Evolutionary conservation across 2,888 invertebrate genomes (phyloP).

Genomic region (Eumerus sabulonum): DNA sequence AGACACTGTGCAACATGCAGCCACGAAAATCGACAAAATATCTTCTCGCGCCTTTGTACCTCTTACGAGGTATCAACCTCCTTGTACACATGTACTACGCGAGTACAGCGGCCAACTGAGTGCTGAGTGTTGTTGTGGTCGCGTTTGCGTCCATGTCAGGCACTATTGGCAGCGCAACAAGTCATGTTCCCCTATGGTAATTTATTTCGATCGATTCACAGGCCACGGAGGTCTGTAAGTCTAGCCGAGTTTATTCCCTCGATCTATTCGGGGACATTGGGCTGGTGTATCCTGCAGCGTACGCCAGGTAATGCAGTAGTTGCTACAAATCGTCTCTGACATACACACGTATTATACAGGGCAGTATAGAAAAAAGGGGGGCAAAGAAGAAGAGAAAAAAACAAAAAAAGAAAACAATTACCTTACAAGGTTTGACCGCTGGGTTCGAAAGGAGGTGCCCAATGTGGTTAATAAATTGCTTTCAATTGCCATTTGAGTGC

Average conservation of each 20-base stretch:
- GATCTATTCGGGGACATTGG: constrained; percentile 38
- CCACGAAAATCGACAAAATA: constrained; percentile 44
- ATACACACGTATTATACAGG: constrained; percentile 11
- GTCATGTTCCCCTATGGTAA: constrained; percentile 62
- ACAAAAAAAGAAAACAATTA: neutral
- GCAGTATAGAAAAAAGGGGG: no score
- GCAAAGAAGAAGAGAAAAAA: no score
- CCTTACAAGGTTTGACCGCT: constrained; percentile 27
- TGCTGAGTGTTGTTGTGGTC: constrained; percentile 49
- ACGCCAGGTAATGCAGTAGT: constrained; percentile 60
- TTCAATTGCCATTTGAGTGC: constrained; percentile 52
- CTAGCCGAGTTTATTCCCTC: constrained; percentile 22
- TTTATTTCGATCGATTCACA: constrained; percentile 56
- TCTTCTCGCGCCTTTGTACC: neutral
- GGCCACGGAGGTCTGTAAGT: constrained; percentile 45
- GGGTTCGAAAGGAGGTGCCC: constrained; percentile 21
- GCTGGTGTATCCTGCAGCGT: constrained; percentile 44
- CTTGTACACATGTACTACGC: neutral
- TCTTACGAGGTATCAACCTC: neutral
- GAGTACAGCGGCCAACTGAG: no score
- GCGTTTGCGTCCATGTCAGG: constrained; percentile 64
- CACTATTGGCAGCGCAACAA: constrained; percentile 65
- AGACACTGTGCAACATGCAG: constrained; percentile 52
- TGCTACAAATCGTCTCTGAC: constrained; percentile 54
- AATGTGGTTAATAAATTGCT: constrained; percentile 55